A percentile compares a stretch with the other conserved stretches of the same genome.
These are phyloP conservation scores for Cephus pygmeus DNA, from an alignment of 2,888 invertebrate species.

Conservation along the genomic window DNA sequence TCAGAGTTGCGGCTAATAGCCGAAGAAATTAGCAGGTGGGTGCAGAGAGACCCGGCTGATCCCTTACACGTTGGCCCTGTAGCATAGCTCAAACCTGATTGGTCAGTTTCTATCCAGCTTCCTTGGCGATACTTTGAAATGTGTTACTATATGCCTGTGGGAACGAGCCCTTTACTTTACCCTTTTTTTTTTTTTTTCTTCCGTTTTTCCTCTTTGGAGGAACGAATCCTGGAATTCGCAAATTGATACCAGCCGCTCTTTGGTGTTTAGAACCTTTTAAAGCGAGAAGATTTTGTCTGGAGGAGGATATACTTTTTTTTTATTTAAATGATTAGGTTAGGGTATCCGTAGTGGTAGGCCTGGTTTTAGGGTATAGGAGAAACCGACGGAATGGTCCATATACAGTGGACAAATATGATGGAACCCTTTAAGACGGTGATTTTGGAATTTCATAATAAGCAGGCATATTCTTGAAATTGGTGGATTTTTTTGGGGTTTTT, in stretches of 20 bases:
- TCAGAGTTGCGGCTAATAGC: slow-evolving; percentile 56
- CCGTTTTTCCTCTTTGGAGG: not conserved
- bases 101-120: not conserved
- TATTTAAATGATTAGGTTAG: not conserved
- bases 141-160: not conserved
- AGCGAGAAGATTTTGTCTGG: not conserved
- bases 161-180: not conserved
- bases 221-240: slow-evolving; percentile 16
- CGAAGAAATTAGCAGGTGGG: slow-evolving; percentile 55
- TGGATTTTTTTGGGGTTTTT: not conserved
- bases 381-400: not conserved
- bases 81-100: not conserved
- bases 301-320: not conserved
- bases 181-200: not conserved
- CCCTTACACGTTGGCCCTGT: not conserved
- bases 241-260: slow-evolving; percentile 17
- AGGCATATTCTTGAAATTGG: slow-evolving; percentile 18
- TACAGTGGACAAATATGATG: not conserved
- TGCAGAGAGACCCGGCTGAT: slow-evolving; percentile 24
- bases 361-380: not conserved
- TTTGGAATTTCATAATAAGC: slow-evolving; percentile 14
- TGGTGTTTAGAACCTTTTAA: not conserved
- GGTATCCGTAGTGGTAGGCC: not conserved
- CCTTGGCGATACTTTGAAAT: not conserved
- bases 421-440: not conserved